Percentiles rank a stretch among this genome's conserved stretches.
phyloP scores from a whole-genome alignment of 2,113 vertebrate genomes.

The Microcebus lehilahytsara region DNA sequence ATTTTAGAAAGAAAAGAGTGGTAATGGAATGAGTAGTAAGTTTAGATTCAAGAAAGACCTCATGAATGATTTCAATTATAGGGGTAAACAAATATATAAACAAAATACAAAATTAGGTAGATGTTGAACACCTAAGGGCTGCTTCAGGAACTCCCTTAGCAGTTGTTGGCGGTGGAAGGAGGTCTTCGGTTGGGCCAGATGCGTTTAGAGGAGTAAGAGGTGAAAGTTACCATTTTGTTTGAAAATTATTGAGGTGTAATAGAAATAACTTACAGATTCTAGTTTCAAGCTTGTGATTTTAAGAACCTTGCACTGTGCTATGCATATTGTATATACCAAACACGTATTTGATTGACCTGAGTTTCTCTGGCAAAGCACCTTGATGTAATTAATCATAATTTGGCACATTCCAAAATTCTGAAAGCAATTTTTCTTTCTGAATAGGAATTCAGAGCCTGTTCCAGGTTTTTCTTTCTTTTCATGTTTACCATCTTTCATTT shows the following conservation, averaged over 20 bases:
- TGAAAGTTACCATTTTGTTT: background rate
- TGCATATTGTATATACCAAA: background rate
- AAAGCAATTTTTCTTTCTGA: background rate
- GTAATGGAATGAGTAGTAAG: background rate
- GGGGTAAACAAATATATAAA: background rate
- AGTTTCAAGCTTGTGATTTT: background rate
- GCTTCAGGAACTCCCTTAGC: background rate
- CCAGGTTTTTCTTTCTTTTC: background rate
- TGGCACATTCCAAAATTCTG: background rate
- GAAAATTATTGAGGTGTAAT: background rate
- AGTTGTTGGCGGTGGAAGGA: too few species aligned
- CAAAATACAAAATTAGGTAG: background rate
- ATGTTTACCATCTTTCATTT: background rate
- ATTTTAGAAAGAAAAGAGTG: background rate
- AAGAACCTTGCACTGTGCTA: background rate
- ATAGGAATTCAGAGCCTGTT: background rate
- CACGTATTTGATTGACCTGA: background rate
- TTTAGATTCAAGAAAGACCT: background rate
- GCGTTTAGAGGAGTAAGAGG: background rate
- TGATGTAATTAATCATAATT: background rate
- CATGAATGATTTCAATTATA: background rate
- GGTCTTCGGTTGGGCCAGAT: background rate
- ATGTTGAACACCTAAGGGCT: rapidly evolving
- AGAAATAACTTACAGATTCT: background rate
- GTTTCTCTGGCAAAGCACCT: background rate